phyloP scores from a whole-genome alignment of 2,888 invertebrate genomes.

The Euplagia quadripunctaria region DNA sequence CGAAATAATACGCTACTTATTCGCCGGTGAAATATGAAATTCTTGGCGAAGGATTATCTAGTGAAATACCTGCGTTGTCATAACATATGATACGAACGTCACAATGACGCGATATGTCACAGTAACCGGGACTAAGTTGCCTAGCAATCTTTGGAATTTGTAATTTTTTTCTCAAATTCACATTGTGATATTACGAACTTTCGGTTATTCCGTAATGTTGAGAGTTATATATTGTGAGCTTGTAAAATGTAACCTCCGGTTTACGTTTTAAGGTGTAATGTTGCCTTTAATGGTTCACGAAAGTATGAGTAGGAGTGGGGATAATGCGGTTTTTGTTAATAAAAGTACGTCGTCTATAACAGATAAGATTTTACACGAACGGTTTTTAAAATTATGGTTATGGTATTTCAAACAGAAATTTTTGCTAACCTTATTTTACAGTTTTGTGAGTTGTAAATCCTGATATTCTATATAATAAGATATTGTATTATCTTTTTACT shows the following conservation, averaged over 20 bases:
- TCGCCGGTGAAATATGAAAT: constrained; percentile 82
- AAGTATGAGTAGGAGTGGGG: constrained; percentile 11
- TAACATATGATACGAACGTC: constrained; percentile 53
- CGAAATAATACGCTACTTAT: constrained; percentile 82
- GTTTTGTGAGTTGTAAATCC: constrained; percentile 1
- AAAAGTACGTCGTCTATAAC: constrained; percentile 17
- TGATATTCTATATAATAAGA: background rate
- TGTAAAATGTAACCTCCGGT: constrained; percentile 36
- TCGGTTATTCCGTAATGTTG: constrained; percentile 27
- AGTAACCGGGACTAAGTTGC: constrained; percentile 29
- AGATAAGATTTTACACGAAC: constrained; percentile 15
- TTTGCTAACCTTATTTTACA: background rate
- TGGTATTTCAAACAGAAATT: constrained; percentile 8
- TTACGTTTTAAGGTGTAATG: constrained; percentile 24
- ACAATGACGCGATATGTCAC: constrained; percentile 43
- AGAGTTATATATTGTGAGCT: constrained; percentile 35
- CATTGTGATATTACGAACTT: constrained; percentile 23
- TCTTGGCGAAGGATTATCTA: constrained; percentile 74
- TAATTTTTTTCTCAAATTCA: constrained; percentile 40
- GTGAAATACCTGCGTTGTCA: constrained; percentile 56
- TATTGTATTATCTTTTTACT: background rate
- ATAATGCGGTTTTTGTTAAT: constrained; percentile 20
- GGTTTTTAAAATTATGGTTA: constrained; percentile 18
- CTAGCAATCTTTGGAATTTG: constrained; percentile 41
- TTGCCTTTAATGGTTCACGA: constrained; percentile 12